Evolutionary conservation across 2,797 vertebrate species (phyloP).

Genomic region (Eulemur rubriventer): DNA sequence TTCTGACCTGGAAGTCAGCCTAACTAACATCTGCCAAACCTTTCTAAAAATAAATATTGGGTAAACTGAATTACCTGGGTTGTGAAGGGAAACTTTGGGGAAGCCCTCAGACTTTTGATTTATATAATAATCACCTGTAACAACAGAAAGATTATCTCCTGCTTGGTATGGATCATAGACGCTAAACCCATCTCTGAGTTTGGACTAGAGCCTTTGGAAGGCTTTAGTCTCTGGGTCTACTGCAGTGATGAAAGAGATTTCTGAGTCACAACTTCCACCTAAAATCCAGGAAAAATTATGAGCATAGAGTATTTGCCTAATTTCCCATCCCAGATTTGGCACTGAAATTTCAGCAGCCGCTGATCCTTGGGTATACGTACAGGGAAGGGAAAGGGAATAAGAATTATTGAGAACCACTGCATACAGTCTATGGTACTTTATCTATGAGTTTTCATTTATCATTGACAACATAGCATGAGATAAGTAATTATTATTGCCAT

Average conservation of each 20-base stretch:
- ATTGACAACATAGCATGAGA: background rate
- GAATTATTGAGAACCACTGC: background rate
- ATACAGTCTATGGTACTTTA: background rate
- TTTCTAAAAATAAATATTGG: constrained; percentile 62
- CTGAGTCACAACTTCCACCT: constrained; percentile 36
- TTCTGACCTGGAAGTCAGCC: constrained; percentile 59
- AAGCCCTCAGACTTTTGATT: constrained; percentile 46
- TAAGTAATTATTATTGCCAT: background rate
- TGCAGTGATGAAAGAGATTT: constrained; percentile 1
- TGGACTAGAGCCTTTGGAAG: constrained; percentile 37
- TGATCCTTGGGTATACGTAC: background rate
- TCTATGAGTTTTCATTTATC: background rate
- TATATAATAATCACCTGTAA: constrained; percentile 68
- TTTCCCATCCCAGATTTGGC: constrained; percentile 38
- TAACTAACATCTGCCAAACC: constrained; percentile 60
- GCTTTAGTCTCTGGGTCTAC: constrained; percentile 12
- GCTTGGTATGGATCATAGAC: background rate
- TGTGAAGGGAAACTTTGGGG: constrained; percentile 8
- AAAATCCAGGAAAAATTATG: constrained; percentile 31
- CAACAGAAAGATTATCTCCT: constrained; percentile 61
- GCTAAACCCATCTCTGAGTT: background rate
- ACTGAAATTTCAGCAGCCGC: background rate
- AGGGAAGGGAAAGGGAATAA: background rate
- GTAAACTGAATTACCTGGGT: constrained; percentile 41
- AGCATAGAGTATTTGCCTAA: background rate